These are phyloP conservation scores for Buphagus erythrorhynchus DNA, from an alignment of 2,797 vertebrate species.

Conservation along the genomic window DNA sequence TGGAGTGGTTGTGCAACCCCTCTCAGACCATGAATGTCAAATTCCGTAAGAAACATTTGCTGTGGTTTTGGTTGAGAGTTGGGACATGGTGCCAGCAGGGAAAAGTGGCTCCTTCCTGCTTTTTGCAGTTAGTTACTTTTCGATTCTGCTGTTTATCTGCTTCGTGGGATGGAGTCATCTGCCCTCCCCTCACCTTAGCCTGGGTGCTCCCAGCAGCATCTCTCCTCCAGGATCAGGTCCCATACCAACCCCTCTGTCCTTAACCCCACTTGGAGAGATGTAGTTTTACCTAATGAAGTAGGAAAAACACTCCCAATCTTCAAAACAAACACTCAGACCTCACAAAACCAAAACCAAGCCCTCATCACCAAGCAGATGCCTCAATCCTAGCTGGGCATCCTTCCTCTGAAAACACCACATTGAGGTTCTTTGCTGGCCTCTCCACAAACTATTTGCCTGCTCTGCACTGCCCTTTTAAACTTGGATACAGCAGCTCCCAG, in stretches of 20 bases:
- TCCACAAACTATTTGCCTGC: neutral
- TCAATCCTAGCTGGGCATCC: neutral
- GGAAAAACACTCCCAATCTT: neutral
- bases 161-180: neutral
- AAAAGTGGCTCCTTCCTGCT: neutral
- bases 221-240: neutral
- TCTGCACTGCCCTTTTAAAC: neutral
- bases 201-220: rapidly evolving
- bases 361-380: neutral
- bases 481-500: neutral
- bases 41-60: neutral
- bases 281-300: neutral
- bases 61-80: rapidly evolving
- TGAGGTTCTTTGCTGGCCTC: neutral
- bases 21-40: neutral
- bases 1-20: neutral
- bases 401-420: neutral
- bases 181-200: neutral
- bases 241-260: neutral
- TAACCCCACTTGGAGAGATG: neutral
- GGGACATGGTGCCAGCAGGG: neutral
- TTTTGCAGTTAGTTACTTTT: neutral
- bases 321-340: neutral
- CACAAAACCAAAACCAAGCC: neutral
- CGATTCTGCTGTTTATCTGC: rapidly evolving